Base-by-base conservation (phyloP, 2,888 invertebrate genomes). In the Villa cingulata region DNA sequence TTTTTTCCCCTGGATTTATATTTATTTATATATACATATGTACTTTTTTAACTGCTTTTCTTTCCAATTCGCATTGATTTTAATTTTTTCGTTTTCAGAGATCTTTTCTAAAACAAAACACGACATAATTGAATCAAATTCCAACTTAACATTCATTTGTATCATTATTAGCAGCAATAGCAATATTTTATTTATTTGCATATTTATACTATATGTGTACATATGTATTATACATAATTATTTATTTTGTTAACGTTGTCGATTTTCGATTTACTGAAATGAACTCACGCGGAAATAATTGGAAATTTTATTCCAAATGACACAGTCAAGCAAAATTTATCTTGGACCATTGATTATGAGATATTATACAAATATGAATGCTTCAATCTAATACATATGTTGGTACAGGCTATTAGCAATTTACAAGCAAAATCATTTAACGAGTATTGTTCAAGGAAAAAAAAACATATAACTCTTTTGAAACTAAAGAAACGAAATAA, bases 281-380 rank as follows among this genome's bases (percentile, higher is more conserved):
- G 46, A 44, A 49, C 42, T 49, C 45, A 49, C 18, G 19, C 32
- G 51, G 49, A 51, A 51, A 47, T 48, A 51, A 47, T 51, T 42
- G 43, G 39, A 48, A 45, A 45, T 48, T 48, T 49, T 43, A 51
- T 49, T 49, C 45, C 49, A 36, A 51, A 51, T 51, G 49, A 51
- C 49, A 51, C 45, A 45, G 44, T 39, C 43, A 48, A 46, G 45
- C 40, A 45, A 23, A 45, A 40, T 34, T 32, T 32, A 32, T 32
- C 29, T 12, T 32, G 12, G 12, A 32, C 29, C 29, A 32, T 12
- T 12, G 29, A 32, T 14, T 32, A 32, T 32, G 12, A 9, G 10
- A 23, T 6, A 23, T n/a, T 39, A 29, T 16, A 45, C 14, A 17
- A 44, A 38, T 38, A 37, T 9, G 23, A 32, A 45, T 29, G 9